Base-by-base conservation (phyloP, 2,113 vertebrate genomes). In the Colaptes auratus region DNA sequence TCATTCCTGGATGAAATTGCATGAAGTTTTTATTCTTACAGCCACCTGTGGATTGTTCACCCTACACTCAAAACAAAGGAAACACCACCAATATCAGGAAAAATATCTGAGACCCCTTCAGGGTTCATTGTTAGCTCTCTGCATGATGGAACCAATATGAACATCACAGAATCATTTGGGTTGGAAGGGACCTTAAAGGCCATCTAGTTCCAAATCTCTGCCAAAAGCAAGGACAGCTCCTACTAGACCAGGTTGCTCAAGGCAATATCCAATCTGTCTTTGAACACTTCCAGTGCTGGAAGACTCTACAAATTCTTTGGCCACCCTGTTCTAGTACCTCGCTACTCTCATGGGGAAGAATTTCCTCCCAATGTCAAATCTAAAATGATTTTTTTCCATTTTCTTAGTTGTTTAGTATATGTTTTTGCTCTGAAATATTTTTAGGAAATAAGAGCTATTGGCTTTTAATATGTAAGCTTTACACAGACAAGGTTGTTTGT, bases 1-100 rank as follows among this genome's bases (percentile, higher is more conserved):
- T 75, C 0, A 0, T 46, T 42, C 6, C 48, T 67, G 27, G 9
- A 12, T 35, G 10, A 5, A 72, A 30, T 60, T 67, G 17, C n/a
- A 56, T 56, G n/a, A 33, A 14, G 9, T 9, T 80, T 75, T 46
- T 75, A 35, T 82, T 59, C 48, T 42, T 39, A 20, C 25, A 66
- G 27, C 9, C 4, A 31, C 46, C 27, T 63, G 46, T 0, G 0
- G 12, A n/a, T 80, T 52, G n/a, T 65, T 77, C 16, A 71, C 33
- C 7, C 28, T 16, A 58, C 3, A 31, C 12, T 61, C 5, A 10
- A 6, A 60, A 55, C 36, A 84, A 83, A 46, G 10, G 23, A 61
- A 89, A 72, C 23, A 1, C 16, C 48, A 56, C 15, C 71, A 12
- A 71, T 18, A 79, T 28, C 5, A 14, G 15, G 12, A 3, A 12